These are phyloP conservation scores for Stichodactyla mertensii DNA, from an alignment of 64 coral and sea anemone species.

Conservation along the genomic window DNA sequence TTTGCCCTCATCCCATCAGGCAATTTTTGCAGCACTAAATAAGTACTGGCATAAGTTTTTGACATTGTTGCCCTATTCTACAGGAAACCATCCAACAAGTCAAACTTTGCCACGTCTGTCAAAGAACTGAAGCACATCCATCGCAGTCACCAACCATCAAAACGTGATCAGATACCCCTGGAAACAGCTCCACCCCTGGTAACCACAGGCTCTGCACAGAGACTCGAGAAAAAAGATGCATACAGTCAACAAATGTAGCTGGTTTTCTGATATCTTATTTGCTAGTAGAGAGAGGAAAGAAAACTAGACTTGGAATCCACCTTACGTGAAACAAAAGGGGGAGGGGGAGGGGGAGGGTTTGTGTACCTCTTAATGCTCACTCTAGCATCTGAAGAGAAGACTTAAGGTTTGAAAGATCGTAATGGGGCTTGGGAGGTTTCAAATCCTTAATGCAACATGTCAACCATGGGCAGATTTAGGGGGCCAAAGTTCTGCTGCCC, in stretches of 20 bases:
- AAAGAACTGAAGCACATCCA: conserved; percentile 45
- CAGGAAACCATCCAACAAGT: conserved; percentile 31
- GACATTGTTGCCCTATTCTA: background rate
- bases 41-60: too few relatives aligned
- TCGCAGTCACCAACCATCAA: background rate
- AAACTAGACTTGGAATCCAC: too few relatives aligned
- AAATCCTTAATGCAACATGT: too few relatives aligned
- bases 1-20: background rate
- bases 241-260: background rate
- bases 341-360: too few relatives aligned
- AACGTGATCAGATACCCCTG: background rate
- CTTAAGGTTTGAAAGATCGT: too few relatives aligned
- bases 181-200: background rate
- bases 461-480: too few relatives aligned
- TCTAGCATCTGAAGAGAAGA: too few relatives aligned
- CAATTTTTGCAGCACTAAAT: background rate
- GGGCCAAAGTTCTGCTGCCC: too few relatives aligned
- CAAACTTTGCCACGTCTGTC: conserved; percentile 35
- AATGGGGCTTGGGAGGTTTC: too few relatives aligned
- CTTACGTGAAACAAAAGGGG: too few relatives aligned
- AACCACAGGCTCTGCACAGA: background rate
- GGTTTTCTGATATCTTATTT: background rate
- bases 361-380: too few relatives aligned
- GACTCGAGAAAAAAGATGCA: background rate
- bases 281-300: too few relatives aligned